Percentiles rank a stretch among this genome's conserved stretches.
These are phyloP conservation scores for Stenoptilia bipunctidactyla DNA, from an alignment of 2,888 invertebrate species.

Conservation along the genomic window DNA sequence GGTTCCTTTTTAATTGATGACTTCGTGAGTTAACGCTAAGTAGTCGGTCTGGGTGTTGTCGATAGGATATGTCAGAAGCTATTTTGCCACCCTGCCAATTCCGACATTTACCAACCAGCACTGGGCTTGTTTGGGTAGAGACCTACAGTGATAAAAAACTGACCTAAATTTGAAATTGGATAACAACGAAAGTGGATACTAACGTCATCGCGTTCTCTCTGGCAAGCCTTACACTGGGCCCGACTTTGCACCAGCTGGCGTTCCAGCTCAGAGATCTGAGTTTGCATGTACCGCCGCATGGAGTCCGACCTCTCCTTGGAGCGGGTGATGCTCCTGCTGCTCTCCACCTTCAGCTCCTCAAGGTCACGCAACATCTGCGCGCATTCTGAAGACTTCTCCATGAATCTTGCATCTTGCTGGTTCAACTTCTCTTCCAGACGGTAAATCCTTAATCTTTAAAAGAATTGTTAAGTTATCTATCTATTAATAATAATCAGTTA, in stretches of 20 bases:
- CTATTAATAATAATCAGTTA: too few species aligned
- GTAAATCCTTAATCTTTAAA: neutral
- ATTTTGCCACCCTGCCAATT: too few species aligned
- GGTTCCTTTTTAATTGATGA: too few species aligned
- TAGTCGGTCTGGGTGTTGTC: too few species aligned
- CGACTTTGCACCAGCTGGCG: constrained; percentile 48
- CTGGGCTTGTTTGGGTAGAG: too few species aligned
- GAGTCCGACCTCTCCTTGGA: constrained; percentile 44
- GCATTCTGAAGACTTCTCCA: constrained; percentile 38
- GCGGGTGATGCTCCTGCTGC: constrained; percentile 27
- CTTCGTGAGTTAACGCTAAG: too few species aligned
- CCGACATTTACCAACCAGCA: too few species aligned
- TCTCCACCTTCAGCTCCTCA: constrained; percentile 39
- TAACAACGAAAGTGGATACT: too few species aligned
- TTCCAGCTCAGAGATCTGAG: constrained; percentile 49
- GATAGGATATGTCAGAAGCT: too few species aligned
- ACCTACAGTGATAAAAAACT: too few species aligned
- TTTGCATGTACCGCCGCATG: constrained; percentile 41
- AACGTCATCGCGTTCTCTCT: constrained; percentile 57
- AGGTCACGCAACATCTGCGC: constrained; percentile 30
- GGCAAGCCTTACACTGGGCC: constrained; percentile 42
- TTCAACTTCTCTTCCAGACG: constrained; percentile 41
- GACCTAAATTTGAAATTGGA: too few species aligned
- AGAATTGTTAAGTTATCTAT: neutral
- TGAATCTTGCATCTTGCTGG: constrained; percentile 31